Evolutionary conservation across 2,888 invertebrate genomes (phyloP), one percentile per base, ranked within the genome.

Genomic region (Lasioglossum lativentre): DNA sequence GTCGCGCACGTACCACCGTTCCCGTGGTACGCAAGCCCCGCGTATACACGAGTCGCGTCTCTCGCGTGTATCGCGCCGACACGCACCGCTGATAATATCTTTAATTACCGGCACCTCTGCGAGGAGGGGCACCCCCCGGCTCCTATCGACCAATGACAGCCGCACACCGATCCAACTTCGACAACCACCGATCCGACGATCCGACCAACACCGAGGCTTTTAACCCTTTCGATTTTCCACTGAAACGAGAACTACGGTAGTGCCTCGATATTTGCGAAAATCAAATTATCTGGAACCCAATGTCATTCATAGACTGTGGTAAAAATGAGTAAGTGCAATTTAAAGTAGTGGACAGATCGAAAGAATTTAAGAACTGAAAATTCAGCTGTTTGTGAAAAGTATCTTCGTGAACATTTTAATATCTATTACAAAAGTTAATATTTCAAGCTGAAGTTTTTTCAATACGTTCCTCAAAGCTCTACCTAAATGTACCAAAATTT

Each of bases 51-150:
- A 70, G 80, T 80, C 70, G 71, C 81, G 81, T 52, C 52, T 75
- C 74, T 72, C 73, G 80, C 77, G 74, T 77, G 73, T 79, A 87
- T 84, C 88, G 82, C 79, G 92, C 92, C 92, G 93, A 94, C 94
- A 94, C 93, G 94, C 94, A 94, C 92, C 91, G 90, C 87, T 91
- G 94, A 94, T 94, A 94, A 93, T 94, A 94, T 94, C 94, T 94
- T 94, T 94, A 94, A 94, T 94, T 94, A 93, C 93, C 91, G 80
- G 89, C 91, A 78, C 90, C 89, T 91, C 88, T 85, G 75, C 52
- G 78, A 73, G 79, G 80, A 80, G 84, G 84, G 74, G 16, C 45
- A 19, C 16, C 73, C 81, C 70, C 71, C 42, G 40, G n/a, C 30
- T 42, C 75, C 80, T 85, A 86, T 72, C 90, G 88, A 83, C 86